Evolutionary conservation across 2,888 invertebrate species (phyloP), one percentile per base, ranked within the genome.

Genomic region (Lottia gigantea): DNA sequence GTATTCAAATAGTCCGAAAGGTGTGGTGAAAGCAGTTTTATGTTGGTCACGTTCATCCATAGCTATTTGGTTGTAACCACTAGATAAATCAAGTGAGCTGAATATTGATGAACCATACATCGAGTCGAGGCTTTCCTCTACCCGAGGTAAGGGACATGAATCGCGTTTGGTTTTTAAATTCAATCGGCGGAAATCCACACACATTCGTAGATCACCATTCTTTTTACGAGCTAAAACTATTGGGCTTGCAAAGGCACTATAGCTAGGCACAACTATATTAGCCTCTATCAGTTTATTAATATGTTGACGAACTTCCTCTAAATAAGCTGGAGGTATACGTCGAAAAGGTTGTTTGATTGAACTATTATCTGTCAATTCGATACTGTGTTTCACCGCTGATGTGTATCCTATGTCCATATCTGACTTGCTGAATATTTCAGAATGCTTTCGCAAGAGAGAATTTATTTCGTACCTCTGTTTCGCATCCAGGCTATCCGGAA

Each of bases 221-320:
- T 49, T n/a, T 19, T 49, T n/a, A 16, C 49, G 2, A 0, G 77
- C 73, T 8, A 77, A 15, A 19, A 76, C 76, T 0, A 78, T 66
- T 1, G 79, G 76, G n/a, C 73, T 72, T 14, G 71, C 73, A 68
- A 69, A 79, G 1, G 75, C 72, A 45, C 71, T 70, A 6, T 49
- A 62, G 61, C 71, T 70, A 25, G 70, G 71, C n/a, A 55, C n/a
- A 40, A 78, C 78, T 14, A 78, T 65, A 1, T 64, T 65, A 7
- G 61, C 23, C 2, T 67, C 64, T 25, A 78, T 47, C 49, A 76
- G 40, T 12, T 62, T 66, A 12, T 72, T 26, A 16, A 76, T 67
- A 46, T 72, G 70, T 11, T 25, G 12, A 25, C 71, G 65, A 0
- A 71, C 72, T 64, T 71, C 71, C 16, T 67, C 64, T 16, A 46